phyloP scores from a whole-genome alignment of 1,140 invertebrate species.

The Drosophila varians region DNA sequence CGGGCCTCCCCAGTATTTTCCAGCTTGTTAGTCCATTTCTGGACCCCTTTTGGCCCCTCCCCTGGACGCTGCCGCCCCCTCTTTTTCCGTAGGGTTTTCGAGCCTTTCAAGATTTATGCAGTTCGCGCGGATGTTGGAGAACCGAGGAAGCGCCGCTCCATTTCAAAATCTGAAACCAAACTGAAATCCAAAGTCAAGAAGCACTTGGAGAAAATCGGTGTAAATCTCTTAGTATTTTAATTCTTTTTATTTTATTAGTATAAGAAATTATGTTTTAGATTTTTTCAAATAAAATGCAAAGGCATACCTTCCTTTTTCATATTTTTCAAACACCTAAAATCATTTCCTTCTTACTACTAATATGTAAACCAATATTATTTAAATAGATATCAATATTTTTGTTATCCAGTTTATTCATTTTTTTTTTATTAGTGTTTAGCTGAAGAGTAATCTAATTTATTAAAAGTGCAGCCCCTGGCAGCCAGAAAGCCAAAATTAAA shows the following conservation, averaged over 20 bases:
- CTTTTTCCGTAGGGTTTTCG: conserved; percentile 12
- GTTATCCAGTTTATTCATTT: background rate
- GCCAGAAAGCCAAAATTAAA: conserved; percentile 4
- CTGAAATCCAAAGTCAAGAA: background rate
- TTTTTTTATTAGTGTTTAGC: conserved; percentile 14
- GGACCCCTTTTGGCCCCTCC: background rate
- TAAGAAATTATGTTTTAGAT: too few species aligned
- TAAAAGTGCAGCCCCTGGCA: conserved; percentile 71
- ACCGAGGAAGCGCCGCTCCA: conserved; percentile 62
- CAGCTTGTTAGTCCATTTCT: conserved; percentile 54
- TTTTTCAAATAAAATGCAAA: too few species aligned
- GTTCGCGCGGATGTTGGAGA: conserved; percentile 60
- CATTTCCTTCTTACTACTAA: too few species aligned
- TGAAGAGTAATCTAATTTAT: conserved; percentile 78
- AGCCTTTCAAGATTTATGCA: conserved; percentile 70
- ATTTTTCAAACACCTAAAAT: background rate
- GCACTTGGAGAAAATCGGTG: conserved; percentile 9
- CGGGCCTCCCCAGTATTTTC: conserved; percentile 35
- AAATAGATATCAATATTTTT: background rate
- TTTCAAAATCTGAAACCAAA: conserved; percentile 11
- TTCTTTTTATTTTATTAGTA: too few species aligned
- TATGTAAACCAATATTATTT: too few species aligned
- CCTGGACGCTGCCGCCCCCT: background rate
- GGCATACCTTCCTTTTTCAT: too few species aligned
- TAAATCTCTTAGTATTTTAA: too few species aligned